Percentiles rank a stretch among this genome's conserved stretches.
These are phyloP conservation scores for Petrolisthes cinctipes DNA, from an alignment of 2,888 invertebrate genomes.

Conservation along the genomic window DNA sequence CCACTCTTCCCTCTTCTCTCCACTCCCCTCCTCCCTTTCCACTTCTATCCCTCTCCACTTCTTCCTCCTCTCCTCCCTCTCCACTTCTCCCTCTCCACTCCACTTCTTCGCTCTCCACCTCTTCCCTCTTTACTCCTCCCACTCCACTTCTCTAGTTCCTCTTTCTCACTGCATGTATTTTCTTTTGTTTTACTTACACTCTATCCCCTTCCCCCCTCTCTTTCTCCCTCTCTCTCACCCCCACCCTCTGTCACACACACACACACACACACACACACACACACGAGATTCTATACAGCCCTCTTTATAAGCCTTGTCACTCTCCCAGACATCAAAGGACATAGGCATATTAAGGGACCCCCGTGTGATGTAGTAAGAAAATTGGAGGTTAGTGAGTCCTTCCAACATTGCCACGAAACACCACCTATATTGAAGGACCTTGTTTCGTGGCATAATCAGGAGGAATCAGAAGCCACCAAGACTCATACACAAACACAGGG, in stretches of 20 bases:
- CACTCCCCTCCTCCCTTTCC: not conserved
- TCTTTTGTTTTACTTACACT: not conserved
- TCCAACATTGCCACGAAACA: too few species aligned
- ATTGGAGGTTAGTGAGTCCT: too few species aligned
- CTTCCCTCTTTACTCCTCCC: not conserved
- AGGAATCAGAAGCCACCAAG: too few species aligned
- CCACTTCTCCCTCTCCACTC: not conserved
- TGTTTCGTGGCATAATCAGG: too few species aligned
- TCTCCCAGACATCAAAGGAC: too few species aligned
- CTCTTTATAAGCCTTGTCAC: too few species aligned
- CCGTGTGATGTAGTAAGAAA: too few species aligned
- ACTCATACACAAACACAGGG: too few species aligned
- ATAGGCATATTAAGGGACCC: too few species aligned
- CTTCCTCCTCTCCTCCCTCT: not conserved
- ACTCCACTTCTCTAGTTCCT: too few species aligned
- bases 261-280: not conserved
- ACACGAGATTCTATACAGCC: too few species aligned
- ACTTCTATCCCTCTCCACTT: not conserved
- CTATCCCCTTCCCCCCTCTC: not conserved
- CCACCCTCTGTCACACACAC: not conserved
- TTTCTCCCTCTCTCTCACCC: not conserved
- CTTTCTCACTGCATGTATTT: not conserved
- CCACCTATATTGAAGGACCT: too few species aligned
- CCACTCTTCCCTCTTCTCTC: not conserved
- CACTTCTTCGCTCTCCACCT: not conserved